A percentile compares a stretch with the other conserved stretches of the same genome.
These are phyloP conservation scores for Gallinago undulata DNA, from an alignment of 2,113 vertebrate genomes.

Conservation along the genomic window DNA sequence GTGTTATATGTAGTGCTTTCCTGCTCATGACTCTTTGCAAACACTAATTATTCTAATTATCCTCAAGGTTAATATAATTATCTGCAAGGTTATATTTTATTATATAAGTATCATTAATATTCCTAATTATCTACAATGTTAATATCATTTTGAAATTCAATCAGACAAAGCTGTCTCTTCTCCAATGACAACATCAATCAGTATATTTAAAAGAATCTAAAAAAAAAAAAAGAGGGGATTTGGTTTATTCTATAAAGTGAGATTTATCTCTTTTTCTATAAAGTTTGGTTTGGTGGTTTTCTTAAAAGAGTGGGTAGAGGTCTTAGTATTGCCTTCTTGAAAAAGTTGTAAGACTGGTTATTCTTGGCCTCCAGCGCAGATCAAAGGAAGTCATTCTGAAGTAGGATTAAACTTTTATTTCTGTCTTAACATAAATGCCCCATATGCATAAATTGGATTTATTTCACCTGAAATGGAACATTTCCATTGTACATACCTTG, in stretches of 20 bases:
- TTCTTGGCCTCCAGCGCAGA: not conserved
- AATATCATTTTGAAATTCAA: not conserved
- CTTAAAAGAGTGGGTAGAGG: not conserved
- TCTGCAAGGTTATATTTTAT: conserved; percentile 11
- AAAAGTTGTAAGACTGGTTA: not conserved
- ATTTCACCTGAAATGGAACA: not conserved
- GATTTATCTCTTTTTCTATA: not conserved
- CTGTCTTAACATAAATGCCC: not conserved
- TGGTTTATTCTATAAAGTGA: not conserved
- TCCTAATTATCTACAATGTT: not conserved
- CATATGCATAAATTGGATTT: not conserved
- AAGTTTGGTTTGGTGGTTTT: not conserved
- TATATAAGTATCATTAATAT: not conserved
- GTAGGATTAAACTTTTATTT: not conserved
- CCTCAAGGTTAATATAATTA: conserved; percentile 18
- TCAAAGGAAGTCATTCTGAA: not conserved
- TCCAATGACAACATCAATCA: not conserved
- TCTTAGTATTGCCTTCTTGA: not conserved
- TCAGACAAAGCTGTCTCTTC: not conserved
- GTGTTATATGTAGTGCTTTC: not conserved
- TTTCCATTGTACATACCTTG: not conserved
- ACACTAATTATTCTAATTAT: not conserved
- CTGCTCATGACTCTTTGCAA: not conserved
- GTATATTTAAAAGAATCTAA: not conserved
- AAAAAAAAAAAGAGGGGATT: not conserved